A percentile compares a stretch with the other conserved stretches of the same genome.
Conservation (phyloP, 2,888 invertebrate species). For the Stenurella melanura region DNA sequence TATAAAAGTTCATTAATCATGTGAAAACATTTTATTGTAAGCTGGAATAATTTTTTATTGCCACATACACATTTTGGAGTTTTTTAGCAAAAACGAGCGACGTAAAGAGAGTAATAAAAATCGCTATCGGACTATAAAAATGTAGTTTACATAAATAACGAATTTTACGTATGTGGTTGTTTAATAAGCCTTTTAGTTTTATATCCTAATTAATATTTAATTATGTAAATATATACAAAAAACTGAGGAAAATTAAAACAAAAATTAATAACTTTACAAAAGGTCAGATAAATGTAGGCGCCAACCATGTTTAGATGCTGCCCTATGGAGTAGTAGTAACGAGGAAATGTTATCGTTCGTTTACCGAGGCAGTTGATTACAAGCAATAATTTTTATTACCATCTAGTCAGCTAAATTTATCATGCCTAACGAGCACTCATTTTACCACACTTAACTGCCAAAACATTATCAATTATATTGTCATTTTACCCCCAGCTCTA, state of each 20-base stretch:
- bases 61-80: not conserved
- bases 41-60: not conserved
- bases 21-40: not conserved
- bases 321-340: not conserved
- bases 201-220: conserved; percentile 21
- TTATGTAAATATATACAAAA: conserved; percentile 14
- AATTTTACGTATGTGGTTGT: conserved; percentile 2
- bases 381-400: too few relatives aligned
- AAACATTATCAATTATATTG: too few relatives aligned
- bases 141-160: conserved; percentile 1
- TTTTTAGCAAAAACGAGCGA: not conserved
- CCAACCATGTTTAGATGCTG: not conserved
- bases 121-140: not conserved
- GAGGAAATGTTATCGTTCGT: not conserved
- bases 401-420: too few relatives aligned
- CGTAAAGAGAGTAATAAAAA: conserved; percentile 2
- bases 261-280: conserved; percentile 4
- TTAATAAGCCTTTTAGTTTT: conserved; percentile 8
- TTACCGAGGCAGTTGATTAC: too few relatives aligned
- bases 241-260: not conserved
- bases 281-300: conserved; percentile 15
- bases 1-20: not conserved
- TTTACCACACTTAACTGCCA: too few relatives aligned
- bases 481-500: too few relatives aligned
- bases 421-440: too few relatives aligned